These are phyloP conservation scores for Choreutis nemorana DNA, from an alignment of 2,888 invertebrate genomes.

Conservation along the genomic window DNA sequence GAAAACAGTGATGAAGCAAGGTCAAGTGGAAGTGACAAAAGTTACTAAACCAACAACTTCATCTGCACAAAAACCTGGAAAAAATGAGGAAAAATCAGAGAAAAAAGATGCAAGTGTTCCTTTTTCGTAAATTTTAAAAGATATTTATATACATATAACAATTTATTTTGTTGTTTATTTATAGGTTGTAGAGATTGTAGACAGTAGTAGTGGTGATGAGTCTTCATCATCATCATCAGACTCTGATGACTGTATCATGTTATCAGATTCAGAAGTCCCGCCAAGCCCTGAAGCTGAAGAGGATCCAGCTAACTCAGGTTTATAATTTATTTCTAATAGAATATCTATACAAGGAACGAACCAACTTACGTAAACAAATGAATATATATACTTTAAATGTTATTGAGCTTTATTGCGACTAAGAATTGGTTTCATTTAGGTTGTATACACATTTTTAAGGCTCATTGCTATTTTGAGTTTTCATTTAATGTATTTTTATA, in stretches of 20 bases:
- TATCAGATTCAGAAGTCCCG: conserved; percentile 83
- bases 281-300: conserved; percentile 85
- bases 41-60: conserved; percentile 44
- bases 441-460: background rate
- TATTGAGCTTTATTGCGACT: background rate
- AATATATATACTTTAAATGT: too few relatives aligned
- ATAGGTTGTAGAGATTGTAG: conserved; percentile 80
- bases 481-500: conserved; percentile 15
- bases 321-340: too few relatives aligned
- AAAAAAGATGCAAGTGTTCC: conserved; percentile 38
- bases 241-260: conserved; percentile 83
- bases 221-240: conserved; percentile 71
- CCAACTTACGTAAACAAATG: too few relatives aligned
- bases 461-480: background rate
- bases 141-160: background rate
- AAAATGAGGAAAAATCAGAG: conserved; percentile 36
- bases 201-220: conserved; percentile 68
- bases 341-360: too few relatives aligned
- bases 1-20: conserved; percentile 41
- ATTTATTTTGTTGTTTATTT: conserved; percentile 2
- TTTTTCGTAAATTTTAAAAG: background rate
- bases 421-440: background rate
- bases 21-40: conserved; percentile 50
- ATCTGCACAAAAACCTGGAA: conserved; percentile 17
- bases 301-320: conserved; percentile 91